Base-by-base conservation (phyloP, 2,113 vertebrate genomes). In the Ariopsis seemanni region DNA sequence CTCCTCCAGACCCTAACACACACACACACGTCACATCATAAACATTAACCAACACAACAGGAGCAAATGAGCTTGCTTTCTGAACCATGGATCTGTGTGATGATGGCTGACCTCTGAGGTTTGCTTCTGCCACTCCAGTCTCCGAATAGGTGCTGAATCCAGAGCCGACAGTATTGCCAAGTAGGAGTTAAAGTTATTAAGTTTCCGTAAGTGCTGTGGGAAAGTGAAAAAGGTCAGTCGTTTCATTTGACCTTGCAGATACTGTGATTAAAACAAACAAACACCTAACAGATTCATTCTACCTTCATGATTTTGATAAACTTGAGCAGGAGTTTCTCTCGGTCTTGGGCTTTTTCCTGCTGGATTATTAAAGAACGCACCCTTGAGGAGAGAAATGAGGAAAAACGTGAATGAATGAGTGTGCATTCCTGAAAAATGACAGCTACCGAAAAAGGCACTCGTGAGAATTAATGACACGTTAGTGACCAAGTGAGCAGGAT, bases 231-330 rank as follows among this genome's bases (percentile, higher is more conserved):
- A 34, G 22, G 8, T 42, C 48, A 58, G 71, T 48, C 11, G 0
- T 27, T 1, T 71, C 52, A 15, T 15, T n/a, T 50, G 15, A 80
- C n/a, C 7, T 53, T 27, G 2, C 22, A 6, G 8, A 34, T 50
- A 17, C 5, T 50, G n/a, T 34, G n/a, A 48, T 52, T 17, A 84
- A n/a, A 65, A 60, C 30, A 25, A n/a, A 57, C 2, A 25, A 20
- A 18, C 5, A 12, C 12, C 20, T 0, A 34, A 25, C 4, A 55
- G 20, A 52, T 42, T 48, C 5, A 4, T 7, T 30, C 81, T 92
- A 99, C 98, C 97, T 99, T 99, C 97, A 99, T 98, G 89, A 97
- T 96, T 91, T 99, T 99, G 89, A 99, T 97, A 91, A 99, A 99
- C 91, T 99, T 99, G 0, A 97, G 92, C 52, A 99, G 95, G 62